Evolutionary conservation across 35 echinoderm and acorn worm genomes (phyloP).

Genomic region (Nesometra sesokonis): DNA sequence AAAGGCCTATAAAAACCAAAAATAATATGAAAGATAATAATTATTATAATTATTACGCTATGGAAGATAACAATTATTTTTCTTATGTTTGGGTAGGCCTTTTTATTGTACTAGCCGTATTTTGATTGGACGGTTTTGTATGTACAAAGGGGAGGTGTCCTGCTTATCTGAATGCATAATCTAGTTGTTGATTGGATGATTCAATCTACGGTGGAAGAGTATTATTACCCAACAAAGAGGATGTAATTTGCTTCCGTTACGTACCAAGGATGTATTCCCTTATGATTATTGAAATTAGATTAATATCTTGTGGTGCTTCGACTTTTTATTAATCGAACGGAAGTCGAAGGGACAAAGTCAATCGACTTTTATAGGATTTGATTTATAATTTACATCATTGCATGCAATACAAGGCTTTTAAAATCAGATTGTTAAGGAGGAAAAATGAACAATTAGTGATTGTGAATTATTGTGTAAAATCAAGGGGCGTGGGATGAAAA

Average conservation of each 20-base stretch:
- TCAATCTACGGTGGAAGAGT: background rate
- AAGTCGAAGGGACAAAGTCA: background rate
- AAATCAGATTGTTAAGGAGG: too few relatives aligned
- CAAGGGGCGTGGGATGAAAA: too few relatives aligned
- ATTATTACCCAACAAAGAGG: background rate
- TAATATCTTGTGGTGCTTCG: background rate
- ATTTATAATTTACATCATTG: background rate
- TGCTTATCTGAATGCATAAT: background rate
- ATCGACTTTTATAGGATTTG: background rate
- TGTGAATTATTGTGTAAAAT: too few relatives aligned
- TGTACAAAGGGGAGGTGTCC: background rate
- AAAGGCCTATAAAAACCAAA: too few relatives aligned
- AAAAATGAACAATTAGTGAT: too few relatives aligned
- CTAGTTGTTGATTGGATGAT: background rate
- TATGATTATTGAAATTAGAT: background rate
- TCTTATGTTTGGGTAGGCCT: too few relatives aligned
- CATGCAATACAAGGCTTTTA: background rate
- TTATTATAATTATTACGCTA: too few relatives aligned
- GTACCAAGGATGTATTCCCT: background rate
- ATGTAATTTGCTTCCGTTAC: background rate
- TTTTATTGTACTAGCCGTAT: too few relatives aligned
- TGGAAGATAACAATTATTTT: too few relatives aligned
- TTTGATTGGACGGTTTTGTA: background rate
- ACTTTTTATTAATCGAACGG: background rate
- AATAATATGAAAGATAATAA: too few relatives aligned